Evolutionary conservation across 2,888 invertebrate species (phyloP).

Genomic region (Crepidodera aurea): DNA sequence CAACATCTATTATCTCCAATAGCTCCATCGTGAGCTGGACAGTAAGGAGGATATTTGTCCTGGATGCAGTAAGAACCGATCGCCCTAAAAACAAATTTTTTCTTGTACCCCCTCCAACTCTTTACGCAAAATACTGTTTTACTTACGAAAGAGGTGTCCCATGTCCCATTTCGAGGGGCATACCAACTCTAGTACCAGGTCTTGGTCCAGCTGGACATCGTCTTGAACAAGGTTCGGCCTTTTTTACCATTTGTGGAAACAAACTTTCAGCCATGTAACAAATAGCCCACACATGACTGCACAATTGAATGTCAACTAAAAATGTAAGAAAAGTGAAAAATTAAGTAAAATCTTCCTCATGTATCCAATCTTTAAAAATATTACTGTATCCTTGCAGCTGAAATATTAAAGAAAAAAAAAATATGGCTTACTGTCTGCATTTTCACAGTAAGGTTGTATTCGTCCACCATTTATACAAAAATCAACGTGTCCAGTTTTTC

Average conservation of each 20-base stretch:
- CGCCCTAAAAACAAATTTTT: conserved; percentile 64
- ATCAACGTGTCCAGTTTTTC: conserved; percentile 78
- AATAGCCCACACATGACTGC: conserved; percentile 82
- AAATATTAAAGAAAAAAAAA: too few species aligned
- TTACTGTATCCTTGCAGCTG: too few species aligned
- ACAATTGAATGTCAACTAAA: conserved; percentile 73
- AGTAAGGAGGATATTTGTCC: conserved; percentile 73
- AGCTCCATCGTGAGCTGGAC: conserved; percentile 66
- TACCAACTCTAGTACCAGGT: conserved; percentile 65
- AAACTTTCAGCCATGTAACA: conserved; percentile 83
- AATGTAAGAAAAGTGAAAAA: too few species aligned
- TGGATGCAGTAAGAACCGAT: conserved; percentile 76
- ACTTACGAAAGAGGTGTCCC: conserved; percentile 73
- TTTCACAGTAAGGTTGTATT: conserved; percentile 78
- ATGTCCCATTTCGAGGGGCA: conserved; percentile 74
- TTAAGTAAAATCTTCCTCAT: too few species aligned
- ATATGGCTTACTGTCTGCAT: conserved; percentile 69
- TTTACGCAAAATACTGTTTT: too few species aligned
- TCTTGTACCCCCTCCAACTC: too few species aligned
- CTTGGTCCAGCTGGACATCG: conserved; percentile 73
- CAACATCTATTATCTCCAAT: conserved; percentile 76
- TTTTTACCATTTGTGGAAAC: conserved; percentile 64
- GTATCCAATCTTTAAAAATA: too few species aligned
- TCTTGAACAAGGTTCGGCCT: conserved; percentile 76
- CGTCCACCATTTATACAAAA: conserved; percentile 84